Evolutionary conservation across 2,888 invertebrate genomes (phyloP), one percentile per base, ranked within the genome.

Genomic region (Lacanobia oleracea): DNA sequence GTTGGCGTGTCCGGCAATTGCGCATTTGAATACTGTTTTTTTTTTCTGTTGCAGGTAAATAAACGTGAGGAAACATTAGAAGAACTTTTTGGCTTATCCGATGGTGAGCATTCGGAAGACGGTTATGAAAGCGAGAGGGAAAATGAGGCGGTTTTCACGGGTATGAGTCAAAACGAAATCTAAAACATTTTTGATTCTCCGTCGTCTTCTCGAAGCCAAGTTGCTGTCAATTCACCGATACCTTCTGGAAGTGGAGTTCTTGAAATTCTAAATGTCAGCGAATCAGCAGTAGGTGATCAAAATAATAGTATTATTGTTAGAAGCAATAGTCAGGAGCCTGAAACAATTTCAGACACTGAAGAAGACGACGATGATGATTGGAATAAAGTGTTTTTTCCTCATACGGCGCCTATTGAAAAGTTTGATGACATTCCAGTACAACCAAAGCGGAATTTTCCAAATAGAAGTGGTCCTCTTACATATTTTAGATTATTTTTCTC

Each of bases 341-440:
- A 66, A 54, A 45, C 56, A 3, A 66, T 54, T 56, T 66, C 65
- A 40, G 56, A 66, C 56, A 66, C 56, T 73, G 73, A 77, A 61
- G 65, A 56, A 10, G 63, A 63, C 65, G 67, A 72, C 21, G 72
- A 78, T 72, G 67, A 78, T 66, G 54, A 74, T 66, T 75, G 72
- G 75, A 75, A 79, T 16, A 73, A 77, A 73, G 73, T 73, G 63
- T 57, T 67, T 60, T 77, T 77, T 54, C 77, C 77, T 64, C 77
- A 77, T 60, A 69, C 40, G 63, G 70, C 69, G 60, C 70, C 73
- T 59, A 73, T 66, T 69, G 63, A 77, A 60, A 72, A 72, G 67
- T 77, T 77, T 72, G 72, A 77, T 72, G 72, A 77, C 43, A 67
- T 70, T 73, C 70, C 67, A 69, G 66, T 75, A 66, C 57, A 77